A percentile compares a stretch with the other conserved stretches of the same genome.
phyloP scores from a whole-genome alignment of 30 jellyfish, hydroid and myxozoan species.

The Aurelia aurita complex sp. Pacific region DNA sequence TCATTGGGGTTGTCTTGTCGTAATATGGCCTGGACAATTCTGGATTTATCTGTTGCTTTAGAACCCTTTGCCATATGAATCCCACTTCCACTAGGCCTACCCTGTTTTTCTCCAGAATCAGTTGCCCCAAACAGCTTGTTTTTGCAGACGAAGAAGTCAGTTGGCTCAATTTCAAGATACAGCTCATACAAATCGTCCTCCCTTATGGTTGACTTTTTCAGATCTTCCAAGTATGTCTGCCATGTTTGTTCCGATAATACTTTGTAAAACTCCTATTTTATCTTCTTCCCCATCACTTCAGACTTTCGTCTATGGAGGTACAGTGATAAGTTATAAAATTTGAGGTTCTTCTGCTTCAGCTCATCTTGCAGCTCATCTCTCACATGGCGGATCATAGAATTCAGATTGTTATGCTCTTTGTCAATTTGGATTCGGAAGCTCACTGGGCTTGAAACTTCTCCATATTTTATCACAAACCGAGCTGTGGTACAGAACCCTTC shows the following conservation, averaged over 20 bases:
- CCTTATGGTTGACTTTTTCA: neutral
- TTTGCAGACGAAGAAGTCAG: neutral
- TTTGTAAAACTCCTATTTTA: constrained; percentile 4
- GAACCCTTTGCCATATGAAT: no score
- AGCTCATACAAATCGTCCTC: constrained; percentile 14
- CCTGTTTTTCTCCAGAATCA: neutral
- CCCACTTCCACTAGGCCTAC: neutral
- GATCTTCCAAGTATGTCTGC: constrained; percentile 11
- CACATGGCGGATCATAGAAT: constrained; percentile 6
- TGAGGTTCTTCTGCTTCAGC: constrained; percentile 2
- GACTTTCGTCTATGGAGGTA: constrained; percentile 19
- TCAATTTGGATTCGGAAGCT: neutral
- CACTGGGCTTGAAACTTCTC: neutral
- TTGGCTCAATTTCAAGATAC: constrained; percentile 9
- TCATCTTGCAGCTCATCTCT: neutral
- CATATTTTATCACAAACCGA: neutral
- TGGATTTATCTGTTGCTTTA: no score
- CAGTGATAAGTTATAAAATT: constrained; percentile 11
- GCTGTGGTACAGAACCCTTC: neutral
- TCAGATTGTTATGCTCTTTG: neutral
- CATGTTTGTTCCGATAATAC: constrained; percentile 10
- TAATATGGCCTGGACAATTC: no score
- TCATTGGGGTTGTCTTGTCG: no score
- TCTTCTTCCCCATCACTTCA: constrained; percentile 24
- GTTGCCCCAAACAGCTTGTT: constrained; percentile 1